A percentile compares a stretch with the other conserved stretches of the same genome.
These are phyloP conservation scores for Danio jaintianensis DNA, from an alignment of 2,797 vertebrate species.

Conservation along the genomic window DNA sequence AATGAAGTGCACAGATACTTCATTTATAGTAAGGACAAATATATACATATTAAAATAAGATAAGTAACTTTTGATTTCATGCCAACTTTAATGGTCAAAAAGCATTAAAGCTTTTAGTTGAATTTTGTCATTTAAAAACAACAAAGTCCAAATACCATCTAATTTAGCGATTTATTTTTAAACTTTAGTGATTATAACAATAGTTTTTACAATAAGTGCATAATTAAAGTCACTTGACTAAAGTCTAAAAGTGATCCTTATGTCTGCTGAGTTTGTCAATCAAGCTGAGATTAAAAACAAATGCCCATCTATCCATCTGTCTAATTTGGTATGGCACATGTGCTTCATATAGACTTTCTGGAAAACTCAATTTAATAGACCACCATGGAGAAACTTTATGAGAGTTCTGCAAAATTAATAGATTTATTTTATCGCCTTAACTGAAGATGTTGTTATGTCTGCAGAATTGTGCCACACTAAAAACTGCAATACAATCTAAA, in stretches of 20 bases:
- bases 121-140: no score
- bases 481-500: neutral
- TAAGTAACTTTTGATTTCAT: no score
- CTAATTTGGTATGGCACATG: neutral
- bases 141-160: no score
- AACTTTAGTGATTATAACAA: no score
- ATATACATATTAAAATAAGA: no score
- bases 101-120: no score
- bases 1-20: no score
- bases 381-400: neutral
- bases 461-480: neutral
- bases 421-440: conserved; percentile 8
- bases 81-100: no score
- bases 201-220: no score
- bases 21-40: no score
- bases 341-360: neutral
- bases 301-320: neutral
- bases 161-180: no score
- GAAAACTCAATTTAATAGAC: neutral
- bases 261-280: neutral
- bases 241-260: neutral
- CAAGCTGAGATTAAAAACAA: neutral
- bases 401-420: neutral
- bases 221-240: no score
- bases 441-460: conserved; percentile 13